These are phyloP conservation scores for Proctacanthus coquilletti DNA, from an alignment of 1,140 invertebrate genomes.

Conservation along the genomic window DNA sequence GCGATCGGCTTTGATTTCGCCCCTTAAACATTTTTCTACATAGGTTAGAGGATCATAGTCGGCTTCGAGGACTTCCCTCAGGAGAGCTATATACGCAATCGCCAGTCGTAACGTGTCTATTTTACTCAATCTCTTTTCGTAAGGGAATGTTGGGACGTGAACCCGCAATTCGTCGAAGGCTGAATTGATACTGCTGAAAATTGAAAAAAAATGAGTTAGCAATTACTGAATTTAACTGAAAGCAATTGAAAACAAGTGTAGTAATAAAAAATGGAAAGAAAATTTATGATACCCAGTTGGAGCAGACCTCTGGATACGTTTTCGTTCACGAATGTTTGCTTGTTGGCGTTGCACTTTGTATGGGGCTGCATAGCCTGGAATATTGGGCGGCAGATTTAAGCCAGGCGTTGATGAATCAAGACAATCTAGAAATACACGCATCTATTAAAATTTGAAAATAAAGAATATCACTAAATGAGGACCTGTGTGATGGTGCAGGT, in stretches of 20 bases:
- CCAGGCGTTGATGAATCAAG: conserved; percentile 16
- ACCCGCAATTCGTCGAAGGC: conserved; percentile 90
- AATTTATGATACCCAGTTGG: conserved; percentile 47
- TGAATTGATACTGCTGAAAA: conserved; percentile 92
- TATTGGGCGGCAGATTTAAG: neutral
- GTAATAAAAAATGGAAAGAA: conserved; percentile 21
- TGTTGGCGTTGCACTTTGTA: conserved; percentile 78
- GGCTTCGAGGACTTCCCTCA: conserved; percentile 78
- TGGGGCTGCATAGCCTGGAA: conserved; percentile 45
- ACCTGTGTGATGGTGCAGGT: conserved; percentile 16
- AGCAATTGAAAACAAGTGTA: too few relatives aligned
- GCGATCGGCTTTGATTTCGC: conserved; percentile 71
- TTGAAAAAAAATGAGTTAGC: conserved; percentile 15
- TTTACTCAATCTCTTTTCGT: conserved; percentile 93
- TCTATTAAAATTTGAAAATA: neutral
- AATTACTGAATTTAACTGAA: neutral
- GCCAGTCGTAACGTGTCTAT: conserved; percentile 91
- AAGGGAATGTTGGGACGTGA: conserved; percentile 96
- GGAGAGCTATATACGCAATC: conserved; percentile 90
- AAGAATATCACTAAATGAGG: neutral
- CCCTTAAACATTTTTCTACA: conserved; percentile 79
- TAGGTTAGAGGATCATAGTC: conserved; percentile 85
- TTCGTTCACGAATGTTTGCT: conserved; percentile 84
- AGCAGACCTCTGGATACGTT: conserved; percentile 90
- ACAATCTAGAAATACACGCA: conserved; percentile 6